Evolutionary conservation across 1,140 invertebrate species (phyloP).

Genomic region (Euborellia annulipes): DNA sequence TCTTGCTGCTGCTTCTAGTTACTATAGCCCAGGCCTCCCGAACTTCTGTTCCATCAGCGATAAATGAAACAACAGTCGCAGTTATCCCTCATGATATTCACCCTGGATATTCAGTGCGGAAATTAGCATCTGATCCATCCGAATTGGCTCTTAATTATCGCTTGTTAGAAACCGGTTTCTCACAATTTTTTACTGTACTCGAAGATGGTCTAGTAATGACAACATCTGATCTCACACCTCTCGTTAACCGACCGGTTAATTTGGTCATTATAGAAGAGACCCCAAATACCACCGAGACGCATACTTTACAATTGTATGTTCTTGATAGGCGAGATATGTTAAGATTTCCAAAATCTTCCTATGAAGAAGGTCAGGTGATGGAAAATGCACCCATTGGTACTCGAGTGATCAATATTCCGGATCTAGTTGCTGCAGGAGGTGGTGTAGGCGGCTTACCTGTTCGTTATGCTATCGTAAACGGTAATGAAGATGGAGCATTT

Average conservation of each 20-base stretch:
- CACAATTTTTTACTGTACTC: slow-evolving; percentile 72
- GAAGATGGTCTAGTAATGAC: slow-evolving; percentile 80
- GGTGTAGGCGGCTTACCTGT: slow-evolving; percentile 35
- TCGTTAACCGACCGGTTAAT: slow-evolving; percentile 64
- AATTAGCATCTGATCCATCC: slow-evolving; percentile 35
- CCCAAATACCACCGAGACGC: slow-evolving; percentile 57
- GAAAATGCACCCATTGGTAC: slow-evolving; percentile 60
- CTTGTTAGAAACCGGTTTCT: slow-evolving; percentile 57
- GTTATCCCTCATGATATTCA: slow-evolving; percentile 54
- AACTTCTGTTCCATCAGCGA: too few species aligned
- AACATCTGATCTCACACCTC: slow-evolving; percentile 58
- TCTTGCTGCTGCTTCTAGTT: too few species aligned
- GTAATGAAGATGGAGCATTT: slow-evolving; percentile 51
- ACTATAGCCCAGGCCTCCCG: too few species aligned
- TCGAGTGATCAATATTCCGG: slow-evolving; percentile 45
- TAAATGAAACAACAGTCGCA: slow-evolving; percentile 13
- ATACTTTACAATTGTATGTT: slow-evolving; percentile 64
- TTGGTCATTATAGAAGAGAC: slow-evolving; percentile 65
- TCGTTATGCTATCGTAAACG: slow-evolving; percentile 59
- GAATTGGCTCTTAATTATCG: slow-evolving; percentile 41
- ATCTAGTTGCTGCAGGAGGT: slow-evolving; percentile 36
- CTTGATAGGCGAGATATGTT: slow-evolving; percentile 65
- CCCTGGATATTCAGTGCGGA: slow-evolving; percentile 67
- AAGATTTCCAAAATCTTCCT: slow-evolving; percentile 48
- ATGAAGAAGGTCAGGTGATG: slow-evolving; percentile 40